Evolutionary conservation across 2,113 vertebrate genomes (phyloP), one percentile per base, ranked within the genome.

Genomic region (Proterorhinus semilunaris): DNA sequence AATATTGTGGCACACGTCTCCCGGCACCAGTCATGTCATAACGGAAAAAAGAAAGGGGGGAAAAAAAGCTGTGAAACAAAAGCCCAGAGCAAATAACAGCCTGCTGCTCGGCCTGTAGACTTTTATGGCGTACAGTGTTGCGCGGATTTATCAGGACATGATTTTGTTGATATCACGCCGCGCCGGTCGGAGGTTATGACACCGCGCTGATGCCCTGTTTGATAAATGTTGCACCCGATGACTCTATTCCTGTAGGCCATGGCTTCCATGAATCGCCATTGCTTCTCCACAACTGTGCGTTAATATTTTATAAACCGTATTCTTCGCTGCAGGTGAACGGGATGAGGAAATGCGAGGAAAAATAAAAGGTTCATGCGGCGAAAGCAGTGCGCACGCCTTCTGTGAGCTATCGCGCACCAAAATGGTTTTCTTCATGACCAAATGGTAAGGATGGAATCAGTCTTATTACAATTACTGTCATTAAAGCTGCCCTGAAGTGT

Each of bases 271-370:
- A n/a, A 27, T 45, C 74, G 69, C 52, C 42, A 48, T 53, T 45
- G 53, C 69, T 67, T 61, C 44, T 5, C n/a, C 36, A 65, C 66
- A 79, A 69, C 65, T 53, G 66, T 65, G 52, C 62, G 71, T 80
- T 52, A 75, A 42, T 69, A 75, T 76, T 75, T 78, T 36, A 74
- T 47, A 58, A 65, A 21, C 21, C 69, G 72, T 16, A 16, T 47
- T 76, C 71, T 80, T 45, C 58, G 58, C 67, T 57, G 55, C 80
- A 77, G 53, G 68, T 81, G 51, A 46, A 84, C 66, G 80, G 61
- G 53, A 43, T 62, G 49, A 49, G 65, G 71, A 16, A 10, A 10
- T 65, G 49, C 53, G 66, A 71, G 61, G 6, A 66, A 45, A 45
- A 61, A 59, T 75, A 66, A 74, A 54, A 57, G 8, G 49, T 44